A percentile compares a stretch with the other conserved stretches of the same genome.
Evolutionary conservation across 2,797 vertebrate genomes (phyloP).

Genomic region (Girardinus metallicus): DNA sequence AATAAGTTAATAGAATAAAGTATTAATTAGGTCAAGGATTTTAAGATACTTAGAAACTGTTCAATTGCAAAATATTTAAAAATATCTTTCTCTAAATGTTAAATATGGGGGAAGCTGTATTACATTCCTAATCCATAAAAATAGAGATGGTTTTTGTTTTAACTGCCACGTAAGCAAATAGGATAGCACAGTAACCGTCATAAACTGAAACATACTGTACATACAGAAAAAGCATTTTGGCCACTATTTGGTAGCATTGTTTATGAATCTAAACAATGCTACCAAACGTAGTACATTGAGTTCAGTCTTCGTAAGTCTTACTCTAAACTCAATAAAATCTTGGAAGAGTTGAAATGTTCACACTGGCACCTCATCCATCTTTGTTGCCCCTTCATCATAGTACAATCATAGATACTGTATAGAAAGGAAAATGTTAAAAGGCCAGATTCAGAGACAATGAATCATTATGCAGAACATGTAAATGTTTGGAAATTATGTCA

Average conservation of each 20-base stretch:
- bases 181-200: too few species aligned
- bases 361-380: constrained; percentile 40
- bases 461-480: constrained; percentile 35
- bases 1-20: neutral
- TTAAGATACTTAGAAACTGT: neutral
- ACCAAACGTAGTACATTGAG: constrained; percentile 26
- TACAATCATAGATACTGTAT: constrained; percentile 53
- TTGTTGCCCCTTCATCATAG: constrained; percentile 47
- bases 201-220: constrained; percentile 5
- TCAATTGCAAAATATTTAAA: neutral
- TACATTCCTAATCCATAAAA: neutral
- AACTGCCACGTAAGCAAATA: too few species aligned
- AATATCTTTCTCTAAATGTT: too few species aligned
- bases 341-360: constrained; percentile 38
- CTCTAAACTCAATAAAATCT: constrained; percentile 31
- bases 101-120: neutral
- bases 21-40: neutral
- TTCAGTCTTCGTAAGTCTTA: constrained; percentile 33
- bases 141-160: neutral
- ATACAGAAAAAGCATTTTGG: neutral
- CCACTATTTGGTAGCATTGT: too few species aligned
- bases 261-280: constrained; percentile 37
- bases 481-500: neutral
- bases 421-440: constrained; percentile 62
- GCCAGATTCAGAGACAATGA: constrained; percentile 55